Percentiles rank a stretch among this genome's conserved stretches.
Evolutionary conservation across 1,140 invertebrate species (phyloP).

Genomic region (Macrosteles quadrilineatus): DNA sequence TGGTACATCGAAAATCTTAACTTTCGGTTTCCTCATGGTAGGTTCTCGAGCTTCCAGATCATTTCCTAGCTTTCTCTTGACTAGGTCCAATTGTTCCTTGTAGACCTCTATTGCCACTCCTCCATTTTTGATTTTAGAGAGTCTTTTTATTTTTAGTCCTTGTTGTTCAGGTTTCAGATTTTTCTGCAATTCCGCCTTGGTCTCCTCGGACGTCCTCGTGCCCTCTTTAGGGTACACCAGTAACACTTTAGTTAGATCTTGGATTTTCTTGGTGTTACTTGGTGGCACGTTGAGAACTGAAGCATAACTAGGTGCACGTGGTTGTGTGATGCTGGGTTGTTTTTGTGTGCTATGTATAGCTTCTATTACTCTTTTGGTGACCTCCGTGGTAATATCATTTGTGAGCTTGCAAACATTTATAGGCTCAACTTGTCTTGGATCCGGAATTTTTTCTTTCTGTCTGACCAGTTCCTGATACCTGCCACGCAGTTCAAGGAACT

Average conservation of each 20-base stretch:
- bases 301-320: not conserved
- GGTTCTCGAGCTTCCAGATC: not conserved
- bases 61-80: not conserved
- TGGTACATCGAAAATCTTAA: not conserved
- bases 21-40: not conserved
- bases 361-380: not conserved
- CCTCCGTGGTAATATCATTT: too few relatives aligned
- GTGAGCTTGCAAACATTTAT: too few relatives aligned
- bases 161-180: not conserved
- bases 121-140: not conserved
- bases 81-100: not conserved
- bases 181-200: not conserved
- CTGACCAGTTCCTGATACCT: too few relatives aligned
- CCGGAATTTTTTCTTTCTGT: not conserved
- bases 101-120: not conserved
- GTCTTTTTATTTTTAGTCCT: not conserved
- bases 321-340: not conserved
- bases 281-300: not conserved
- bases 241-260: not conserved
- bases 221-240: not conserved
- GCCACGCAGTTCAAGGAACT: not conserved
- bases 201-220: not conserved
- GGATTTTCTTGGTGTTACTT: too few relatives aligned
- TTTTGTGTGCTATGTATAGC: not conserved
- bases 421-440: not conserved